phyloP scores from a whole-genome alignment of 2,113 vertebrate species.

The Ictalurus furcatus region DNA sequence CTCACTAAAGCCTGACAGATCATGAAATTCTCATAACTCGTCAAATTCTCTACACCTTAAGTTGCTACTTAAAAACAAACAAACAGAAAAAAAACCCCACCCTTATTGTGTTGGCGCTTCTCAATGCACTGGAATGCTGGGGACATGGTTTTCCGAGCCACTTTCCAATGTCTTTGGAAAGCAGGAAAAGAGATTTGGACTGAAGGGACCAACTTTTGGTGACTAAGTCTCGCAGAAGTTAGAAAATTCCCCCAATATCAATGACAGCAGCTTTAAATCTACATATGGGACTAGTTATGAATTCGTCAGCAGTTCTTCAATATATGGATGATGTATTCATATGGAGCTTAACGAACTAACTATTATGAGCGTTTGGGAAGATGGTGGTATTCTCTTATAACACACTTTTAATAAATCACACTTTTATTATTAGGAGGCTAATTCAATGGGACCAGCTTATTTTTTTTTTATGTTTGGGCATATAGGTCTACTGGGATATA shows the following conservation, averaged over 20 bases:
- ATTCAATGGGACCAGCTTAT: neutral
- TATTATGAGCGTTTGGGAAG: neutral
- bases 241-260: neutral
- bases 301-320: neutral
- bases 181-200: neutral
- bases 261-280: neutral
- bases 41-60: neutral
- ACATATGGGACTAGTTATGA: neutral
- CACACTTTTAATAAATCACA: neutral
- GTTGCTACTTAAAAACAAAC: neutral
- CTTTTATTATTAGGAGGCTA: neutral
- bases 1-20: neutral
- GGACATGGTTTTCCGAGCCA: neutral
- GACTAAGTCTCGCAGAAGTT: neutral
- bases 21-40: neutral
- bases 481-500: neutral
- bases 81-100: neutral
- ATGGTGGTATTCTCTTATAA: neutral
- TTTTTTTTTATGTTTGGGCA: neutral
- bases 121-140: neutral
- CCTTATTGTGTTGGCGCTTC: neutral
- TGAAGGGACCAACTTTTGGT: neutral
- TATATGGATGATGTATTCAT: neutral
- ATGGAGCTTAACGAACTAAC: neutral
- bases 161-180: neutral